Percentiles rank a stretch among this genome's conserved stretches.
Conservation (phyloP, 2,797 vertebrate species). For the Rhinatrema bivittatum region DNA sequence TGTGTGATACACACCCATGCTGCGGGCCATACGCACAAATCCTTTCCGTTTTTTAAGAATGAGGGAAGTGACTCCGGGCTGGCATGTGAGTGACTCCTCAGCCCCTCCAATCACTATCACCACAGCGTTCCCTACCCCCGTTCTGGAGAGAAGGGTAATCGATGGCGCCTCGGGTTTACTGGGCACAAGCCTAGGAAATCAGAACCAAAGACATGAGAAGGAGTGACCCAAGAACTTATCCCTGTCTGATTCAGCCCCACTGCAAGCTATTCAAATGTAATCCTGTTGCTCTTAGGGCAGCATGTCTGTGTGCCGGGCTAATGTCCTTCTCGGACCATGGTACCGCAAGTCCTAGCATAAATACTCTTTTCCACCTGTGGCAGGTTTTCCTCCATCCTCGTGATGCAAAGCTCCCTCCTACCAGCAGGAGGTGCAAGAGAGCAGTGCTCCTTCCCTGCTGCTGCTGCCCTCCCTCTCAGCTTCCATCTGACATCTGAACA, state of each 20-base stretch:
- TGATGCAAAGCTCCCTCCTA: too few relatives aligned
- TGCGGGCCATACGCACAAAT: slow-evolving; percentile 78
- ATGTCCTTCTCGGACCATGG: too few relatives aligned
- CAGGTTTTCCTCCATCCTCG: too few relatives aligned
- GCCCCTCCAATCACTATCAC: slow-evolving; percentile 84
- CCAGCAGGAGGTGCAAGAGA: too few relatives aligned
- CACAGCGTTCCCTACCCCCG: slow-evolving; percentile 73
- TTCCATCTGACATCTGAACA: too few relatives aligned
- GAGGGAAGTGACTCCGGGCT: slow-evolving; percentile 64
- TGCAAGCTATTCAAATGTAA: too few relatives aligned
- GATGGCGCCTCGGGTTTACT: slow-evolving; percentile 69
- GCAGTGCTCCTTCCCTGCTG: too few relatives aligned
- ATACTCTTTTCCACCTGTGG: too few relatives aligned
- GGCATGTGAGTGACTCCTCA: slow-evolving; percentile 72
- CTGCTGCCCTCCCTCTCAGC: too few relatives aligned
- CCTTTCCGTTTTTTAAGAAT: slow-evolving; percentile 77
- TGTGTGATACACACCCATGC: slow-evolving; percentile 72
- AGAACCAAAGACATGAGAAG: slow-evolving; percentile 2
- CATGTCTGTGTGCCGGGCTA: too few relatives aligned
- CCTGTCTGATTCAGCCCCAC: not conserved
- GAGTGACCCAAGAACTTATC: not conserved
- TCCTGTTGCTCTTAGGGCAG: not conserved
- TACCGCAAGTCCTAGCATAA: too few relatives aligned
- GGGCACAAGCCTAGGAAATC: slow-evolving; percentile 78
- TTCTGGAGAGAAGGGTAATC: slow-evolving; percentile 62